Conservation (phyloP, 1,140 invertebrate genomes). For the Galendromus occidentalis region DNA sequence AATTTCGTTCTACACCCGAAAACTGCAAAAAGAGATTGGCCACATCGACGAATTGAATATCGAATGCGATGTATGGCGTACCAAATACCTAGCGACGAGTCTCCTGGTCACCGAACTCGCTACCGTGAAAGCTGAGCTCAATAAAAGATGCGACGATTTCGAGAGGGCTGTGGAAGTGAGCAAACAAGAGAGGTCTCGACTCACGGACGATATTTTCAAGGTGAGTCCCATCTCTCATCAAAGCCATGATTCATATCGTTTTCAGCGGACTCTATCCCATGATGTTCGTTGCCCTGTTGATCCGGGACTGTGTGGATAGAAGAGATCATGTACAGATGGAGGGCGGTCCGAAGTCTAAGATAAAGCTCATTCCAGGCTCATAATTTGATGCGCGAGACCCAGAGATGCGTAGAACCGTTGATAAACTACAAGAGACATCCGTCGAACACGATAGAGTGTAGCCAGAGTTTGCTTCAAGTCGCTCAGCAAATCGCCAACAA, state of each 20-base stretch:
- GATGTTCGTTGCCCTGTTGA: no score
- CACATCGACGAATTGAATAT: conserved; percentile 57
- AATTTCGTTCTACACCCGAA: conserved; percentile 57
- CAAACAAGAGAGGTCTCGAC: background rate
- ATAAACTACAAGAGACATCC: background rate
- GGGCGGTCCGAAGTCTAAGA: no score
- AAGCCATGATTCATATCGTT: no score
- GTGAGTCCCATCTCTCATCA: background rate
- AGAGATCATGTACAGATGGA: no score
- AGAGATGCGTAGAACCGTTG: background rate
- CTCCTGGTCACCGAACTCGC: conserved; percentile 2
- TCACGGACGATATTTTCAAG: background rate
- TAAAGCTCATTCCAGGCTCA: no score
- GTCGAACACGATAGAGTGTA: background rate
- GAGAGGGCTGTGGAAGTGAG: background rate
- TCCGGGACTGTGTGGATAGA: no score
- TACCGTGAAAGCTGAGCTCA: background rate
- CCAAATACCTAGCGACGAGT: conserved; percentile 63
- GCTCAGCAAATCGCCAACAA: background rate
- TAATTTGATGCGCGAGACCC: background rate
- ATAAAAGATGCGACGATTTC: background rate
- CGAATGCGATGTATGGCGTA: conserved; percentile 73
- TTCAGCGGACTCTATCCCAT: no score
- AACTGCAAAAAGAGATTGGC: conserved; percentile 59
- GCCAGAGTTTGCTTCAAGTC: background rate